Evolutionary conservation across 2,888 invertebrate genomes (phyloP), one percentile per base, ranked within the genome.

Genomic region (Hartigia nigra): DNA sequence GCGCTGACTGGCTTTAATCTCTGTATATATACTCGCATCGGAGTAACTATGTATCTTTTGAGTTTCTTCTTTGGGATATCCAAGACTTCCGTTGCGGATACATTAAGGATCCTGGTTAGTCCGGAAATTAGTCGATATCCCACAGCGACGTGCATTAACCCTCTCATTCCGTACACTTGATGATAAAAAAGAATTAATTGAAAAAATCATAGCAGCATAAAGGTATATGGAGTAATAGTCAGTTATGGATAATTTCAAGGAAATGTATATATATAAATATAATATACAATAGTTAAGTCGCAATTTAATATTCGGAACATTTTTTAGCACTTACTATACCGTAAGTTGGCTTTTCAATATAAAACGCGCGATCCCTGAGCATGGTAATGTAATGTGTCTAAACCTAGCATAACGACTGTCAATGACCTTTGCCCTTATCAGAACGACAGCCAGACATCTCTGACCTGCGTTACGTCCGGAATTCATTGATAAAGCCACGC

Each of bases 111-210:
- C 23, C 55, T 55, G 55, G 23, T 23, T 23, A 23, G 55, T 84
- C 87, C 83, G 87, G 87, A 87, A 87, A 86, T 87, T 86, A 86
- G 82, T 86, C 78, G 86, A 84, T 84, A 82, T 84, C 87, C 83
- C 84, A 82, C 81, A 77, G 85, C 82, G 84, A 80, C 82, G 82
- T 82, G 77, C 86, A 84, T 87, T 86, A 86, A 84, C 84, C 83
- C 82, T 55, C 9, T 23, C 23, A 9, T 23, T 0, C 9, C 0
- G 23, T 55, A 55, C 23, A 23, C 55, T 55, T 23, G 23, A 55
- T 55, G 55, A 55, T 23, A 23, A 55, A 0, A 23, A 23, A 9
- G 55, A 55, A 55, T 55, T 55, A 23, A 0, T 55, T 23, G 55
- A 55, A 23, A 55, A 55, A 55, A 23, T 55, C 2, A 1, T 9